Base-by-base conservation (phyloP, 2,888 invertebrate genomes). In the Volucella inflata region DNA sequence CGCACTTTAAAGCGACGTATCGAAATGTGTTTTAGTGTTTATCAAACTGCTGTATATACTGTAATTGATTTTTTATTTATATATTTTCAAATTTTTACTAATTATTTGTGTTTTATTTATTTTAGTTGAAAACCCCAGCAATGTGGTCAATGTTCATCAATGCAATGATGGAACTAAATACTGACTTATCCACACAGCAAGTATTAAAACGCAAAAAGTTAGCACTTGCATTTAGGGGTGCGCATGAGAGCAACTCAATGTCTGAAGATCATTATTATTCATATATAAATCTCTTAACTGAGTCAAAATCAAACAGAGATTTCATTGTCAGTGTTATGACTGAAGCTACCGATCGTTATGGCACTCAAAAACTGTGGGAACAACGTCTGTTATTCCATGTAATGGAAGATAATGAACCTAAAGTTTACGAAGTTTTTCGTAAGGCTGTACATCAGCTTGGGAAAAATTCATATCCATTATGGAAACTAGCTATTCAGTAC, bases 101-200 rank as follows among this genome's bases (percentile, higher is more conserved):
- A 21, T 42, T 21, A 2, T 8, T 21, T 36, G 11, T 14, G 11
- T 21, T 48, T 21, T 55, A 53, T 12, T 50, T 21, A 55, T 44
- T 76, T 83, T 6, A 89, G 89, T 88, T 93, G 1, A 92, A 93
- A 87, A 93, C 93, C 1, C 91, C 92, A 87, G 91, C 92, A 88
- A 94, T 94, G 93, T 94, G 94, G 94, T 92, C 92, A 0, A 88
- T 93, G 2, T 95, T 94, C 87, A 90, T 95, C 65, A 93, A 94
- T 80, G 93, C 93, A 30, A 91, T 95, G 90, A 87, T 94, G 36
- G 93, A 94, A 87, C 90, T 94, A 0, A 93, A 93, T 89, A 91
- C 92, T 30, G 93, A 94, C 75, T 87, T 90, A 12, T 90, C 90
- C 1, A 90, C 91, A 0, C 91, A 94, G 38, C 92, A 93, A 2